phyloP scores from a whole-genome alignment of 2,888 invertebrate genomes.

The Sericinus montela region DNA sequence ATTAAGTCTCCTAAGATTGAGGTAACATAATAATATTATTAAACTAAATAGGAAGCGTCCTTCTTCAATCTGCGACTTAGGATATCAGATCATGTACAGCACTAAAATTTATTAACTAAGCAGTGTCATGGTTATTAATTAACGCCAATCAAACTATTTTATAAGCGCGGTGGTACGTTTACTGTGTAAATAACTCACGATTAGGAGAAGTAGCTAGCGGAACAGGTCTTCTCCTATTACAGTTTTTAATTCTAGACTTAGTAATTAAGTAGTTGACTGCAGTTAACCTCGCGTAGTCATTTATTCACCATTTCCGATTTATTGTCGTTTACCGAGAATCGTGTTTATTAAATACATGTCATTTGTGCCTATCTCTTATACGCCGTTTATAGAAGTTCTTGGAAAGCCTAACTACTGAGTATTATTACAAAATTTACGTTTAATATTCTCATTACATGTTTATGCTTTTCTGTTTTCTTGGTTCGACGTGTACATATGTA shows the following conservation, averaged over 20 bases:
- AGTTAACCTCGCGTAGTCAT: conserved; percentile 28
- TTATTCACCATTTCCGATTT: conserved; percentile 22
- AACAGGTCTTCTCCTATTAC: conserved; percentile 19
- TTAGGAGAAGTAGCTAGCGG: conserved; percentile 5
- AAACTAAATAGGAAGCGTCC: too few species aligned
- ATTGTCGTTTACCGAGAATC: conserved; percentile 21
- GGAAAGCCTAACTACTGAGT: too few species aligned
- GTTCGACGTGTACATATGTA: too few species aligned
- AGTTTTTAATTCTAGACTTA: conserved; percentile 22
- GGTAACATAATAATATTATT: too few species aligned
- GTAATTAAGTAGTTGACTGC: conserved; percentile 31
- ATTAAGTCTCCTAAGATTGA: too few species aligned
- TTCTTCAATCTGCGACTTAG: too few species aligned
- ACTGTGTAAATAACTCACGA: conserved; percentile 10
- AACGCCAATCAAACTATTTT: conserved; percentile 14
- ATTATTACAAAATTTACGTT: too few species aligned
- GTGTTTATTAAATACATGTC: conserved; percentile 17
- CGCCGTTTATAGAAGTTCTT: background rate
- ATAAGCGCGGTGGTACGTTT: conserved; percentile 8
- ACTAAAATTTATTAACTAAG: conserved; percentile 1
- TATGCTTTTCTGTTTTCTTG: too few species aligned
- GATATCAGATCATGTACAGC: background rate
- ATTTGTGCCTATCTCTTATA: conserved; percentile 1
- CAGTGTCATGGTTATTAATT: conserved; percentile 1
- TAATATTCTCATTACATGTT: too few species aligned